A percentile compares a stretch with the other conserved stretches of the same genome.
Conservation (phyloP, 1,140 invertebrate genomes). For the Micrasema longulum region DNA sequence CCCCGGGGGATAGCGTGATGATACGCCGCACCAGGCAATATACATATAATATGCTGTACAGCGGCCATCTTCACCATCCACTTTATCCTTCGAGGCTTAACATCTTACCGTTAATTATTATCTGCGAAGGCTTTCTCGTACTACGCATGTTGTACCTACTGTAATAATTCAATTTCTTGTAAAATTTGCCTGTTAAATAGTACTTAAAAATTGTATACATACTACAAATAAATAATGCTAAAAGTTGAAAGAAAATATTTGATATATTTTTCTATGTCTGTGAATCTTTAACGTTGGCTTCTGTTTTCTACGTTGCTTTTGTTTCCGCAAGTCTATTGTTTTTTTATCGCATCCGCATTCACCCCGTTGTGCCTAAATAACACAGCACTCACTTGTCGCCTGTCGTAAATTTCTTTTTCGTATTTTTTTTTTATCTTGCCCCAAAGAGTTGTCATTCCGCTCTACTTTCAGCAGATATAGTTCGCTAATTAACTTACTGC, state of each 20-base stretch:
- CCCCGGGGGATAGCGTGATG: constrained; percentile 37
- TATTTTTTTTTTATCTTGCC: not conserved
- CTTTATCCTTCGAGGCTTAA: constrained; percentile 34
- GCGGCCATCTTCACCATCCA: constrained; percentile 33
- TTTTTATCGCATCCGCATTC: constrained; percentile 13
- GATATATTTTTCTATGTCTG: not conserved
- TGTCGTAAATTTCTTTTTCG: not conserved
- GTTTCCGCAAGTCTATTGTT: not conserved
- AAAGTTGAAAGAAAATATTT: too few species aligned
- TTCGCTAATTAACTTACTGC: constrained; percentile 2
- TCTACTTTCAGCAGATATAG: not conserved
- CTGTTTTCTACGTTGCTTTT: constrained; percentile 10
- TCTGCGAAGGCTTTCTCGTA: constrained; percentile 9
- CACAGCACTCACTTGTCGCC: not conserved
- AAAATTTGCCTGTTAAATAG: constrained; percentile 1
- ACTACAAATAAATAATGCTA: too few species aligned
- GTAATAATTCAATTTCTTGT: not conserved
- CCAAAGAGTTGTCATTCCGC: not conserved
- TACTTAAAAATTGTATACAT: too few species aligned
- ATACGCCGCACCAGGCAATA: not conserved
- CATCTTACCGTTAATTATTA: constrained; percentile 38
- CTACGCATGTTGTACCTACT: not conserved
- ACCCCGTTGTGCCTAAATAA: constrained; percentile 12
- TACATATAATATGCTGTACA: constrained; percentile 6
- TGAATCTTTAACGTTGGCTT: not conserved